Evolutionary conservation across 2,797 vertebrate species (phyloP), one percentile per base, ranked within the genome.

Genomic region (Onychomys torridus): DNA sequence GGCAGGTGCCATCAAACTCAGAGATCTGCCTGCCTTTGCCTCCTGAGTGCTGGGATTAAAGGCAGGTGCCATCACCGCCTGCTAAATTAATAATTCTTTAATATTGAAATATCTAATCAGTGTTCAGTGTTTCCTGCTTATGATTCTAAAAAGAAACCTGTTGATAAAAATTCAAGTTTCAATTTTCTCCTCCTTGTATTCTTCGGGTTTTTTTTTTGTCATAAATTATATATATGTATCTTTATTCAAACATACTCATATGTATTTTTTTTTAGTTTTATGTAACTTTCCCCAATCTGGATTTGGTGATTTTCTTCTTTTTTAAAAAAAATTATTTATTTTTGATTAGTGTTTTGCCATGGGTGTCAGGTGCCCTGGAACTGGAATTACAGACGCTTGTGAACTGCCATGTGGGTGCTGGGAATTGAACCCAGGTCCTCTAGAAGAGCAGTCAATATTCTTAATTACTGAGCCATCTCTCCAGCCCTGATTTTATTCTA

Each of bases 21-120:
- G n/a, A n/a, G n/a, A n/a, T n/a, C n/a, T n/a, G n/a, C n/a, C n/a
- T n/a, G n/a, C n/a, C n/a, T 46, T 8, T 46, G 46, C 46, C 46
- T 46, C 46, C 46, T 46, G 46, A 46, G 46, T 46, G 46, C 46
- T 46, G 46, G 46, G 46, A 46, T 46, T 46, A 46, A 46, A 46
- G 46, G 46, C 46, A 55, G 3, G 16, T 17, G 16, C 52, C 52
- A 55, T 4, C 14, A 55, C 52, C 52, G 4, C 52, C 52, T 55
- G 52, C 52, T 55, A 55, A 55, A 89, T 59, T 85, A 83, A 34
- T 83, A 83, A 55, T 75, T 91, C n/a, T 25, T 96, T 94, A 94
- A 69, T 91, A 14, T 75, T 88, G 61, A 77, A 73, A 73, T 87
- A 77, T 27, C 19, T 46, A 69, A 75, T 43, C 23, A 81, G 0